Base-by-base conservation (phyloP, 2,113 vertebrate genomes). In the Mustelus asterias region DNA sequence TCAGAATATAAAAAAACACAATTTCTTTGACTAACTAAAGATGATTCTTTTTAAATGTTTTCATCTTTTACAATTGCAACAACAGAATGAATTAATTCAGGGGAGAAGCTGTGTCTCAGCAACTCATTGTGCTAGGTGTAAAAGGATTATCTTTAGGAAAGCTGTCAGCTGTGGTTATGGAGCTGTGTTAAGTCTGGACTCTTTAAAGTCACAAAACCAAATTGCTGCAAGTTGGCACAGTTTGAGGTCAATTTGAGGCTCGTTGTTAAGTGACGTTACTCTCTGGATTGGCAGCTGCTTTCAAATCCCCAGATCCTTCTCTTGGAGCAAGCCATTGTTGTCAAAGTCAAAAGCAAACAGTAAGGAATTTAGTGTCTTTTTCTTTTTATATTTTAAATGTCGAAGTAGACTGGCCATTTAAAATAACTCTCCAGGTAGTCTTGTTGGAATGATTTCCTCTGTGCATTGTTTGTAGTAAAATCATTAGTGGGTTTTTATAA, bases 391-490 rank as follows among this genome's bases (percentile, higher is more conserved):
- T 92, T n/a, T 92, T 16, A 58, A 92, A 63, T 58, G 33, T 92
- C 6, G 13, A n/a, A 33, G 88, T 92, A n/a, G 54, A 58, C 58
- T 92, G 58, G 88, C 88, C 8, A 92, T n/a, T 92, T n/a, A 63
- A 92, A 92, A 63, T 83, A 83, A 83, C 80, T 13, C 33, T 92
- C 29, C 54, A 92, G 88, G 88, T 60, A 92, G 80, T 83, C 80
- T 83, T 60, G 29, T 33, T n/a, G 54, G 33, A 33, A 90, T 90
- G 88, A 90, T 58, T 60, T 33, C 54, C 54, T 90, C 54, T 90
- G 80, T 83, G 48, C 88, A 90, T 90, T 63, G n/a, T 90, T 90
- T 63, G 88, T 33, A 33, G 48, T 90, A 60, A 90, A 60, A 60
- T 90, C 48, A 63, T 90, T 63, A 60, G 29, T 60, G 26, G 54